phyloP scores from a whole-genome alignment of 2,113 vertebrate species.

The Cyanoramphus novaezelandiae region DNA sequence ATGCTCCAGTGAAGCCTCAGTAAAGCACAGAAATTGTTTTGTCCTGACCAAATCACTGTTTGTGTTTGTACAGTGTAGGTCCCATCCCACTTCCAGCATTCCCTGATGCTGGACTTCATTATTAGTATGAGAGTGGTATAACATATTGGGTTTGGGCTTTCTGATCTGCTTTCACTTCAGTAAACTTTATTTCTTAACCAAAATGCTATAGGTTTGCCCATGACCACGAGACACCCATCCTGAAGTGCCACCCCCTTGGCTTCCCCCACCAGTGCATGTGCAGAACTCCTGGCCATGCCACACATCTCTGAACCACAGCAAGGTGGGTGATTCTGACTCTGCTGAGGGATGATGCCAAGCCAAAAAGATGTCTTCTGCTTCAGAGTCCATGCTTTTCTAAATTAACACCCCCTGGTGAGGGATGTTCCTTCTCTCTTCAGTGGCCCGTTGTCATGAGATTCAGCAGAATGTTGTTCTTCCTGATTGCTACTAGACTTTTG shows the following conservation, averaged over 20 bases:
- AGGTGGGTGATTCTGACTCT: neutral
- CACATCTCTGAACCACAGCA: neutral
- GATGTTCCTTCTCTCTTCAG: neutral
- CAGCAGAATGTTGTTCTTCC: fast-evolving
- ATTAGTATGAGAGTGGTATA: neutral
- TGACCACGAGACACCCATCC: fast-evolving
- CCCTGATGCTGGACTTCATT: neutral
- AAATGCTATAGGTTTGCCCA: neutral
- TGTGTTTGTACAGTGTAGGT: neutral
- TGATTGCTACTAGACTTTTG: neutral
- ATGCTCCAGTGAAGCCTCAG: neutral
- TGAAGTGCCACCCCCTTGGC: fast-evolving
- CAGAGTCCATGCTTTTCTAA: neutral
- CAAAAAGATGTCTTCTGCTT: neutral
- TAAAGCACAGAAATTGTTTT: neutral
- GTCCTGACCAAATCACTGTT: neutral
- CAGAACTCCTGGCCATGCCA: no score
- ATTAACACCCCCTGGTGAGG: neutral
- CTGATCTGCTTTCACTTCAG: neutral
- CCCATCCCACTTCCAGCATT: neutral
- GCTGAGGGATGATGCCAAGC: fast-evolving
- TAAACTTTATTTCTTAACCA: neutral
- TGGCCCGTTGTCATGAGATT: neutral
- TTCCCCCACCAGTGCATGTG: fast-evolving
- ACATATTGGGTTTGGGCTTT: neutral